phyloP scores from a whole-genome alignment of 2,888 invertebrate species.

The Cartodere bifasciata region DNA sequence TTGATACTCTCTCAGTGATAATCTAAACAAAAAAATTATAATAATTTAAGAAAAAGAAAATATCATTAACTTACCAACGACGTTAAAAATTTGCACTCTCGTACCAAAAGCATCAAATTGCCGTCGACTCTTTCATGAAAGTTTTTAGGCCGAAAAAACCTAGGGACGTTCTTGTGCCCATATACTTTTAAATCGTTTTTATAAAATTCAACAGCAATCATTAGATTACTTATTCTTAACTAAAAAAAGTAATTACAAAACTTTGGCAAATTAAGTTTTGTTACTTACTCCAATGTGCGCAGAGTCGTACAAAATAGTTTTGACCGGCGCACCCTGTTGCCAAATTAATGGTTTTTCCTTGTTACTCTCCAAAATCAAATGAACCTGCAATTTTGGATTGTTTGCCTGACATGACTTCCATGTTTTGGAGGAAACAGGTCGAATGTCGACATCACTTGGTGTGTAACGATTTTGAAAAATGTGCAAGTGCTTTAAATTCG shows the following conservation, averaged over 20 bases:
- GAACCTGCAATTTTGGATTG: conserved; percentile 51
- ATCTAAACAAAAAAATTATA: conserved; percentile 35
- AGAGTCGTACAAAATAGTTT: conserved; percentile 49
- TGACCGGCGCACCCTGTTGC: conserved; percentile 57
- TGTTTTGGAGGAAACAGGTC: conserved; percentile 36
- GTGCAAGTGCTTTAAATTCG: conserved; percentile 51
- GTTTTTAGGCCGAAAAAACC: conserved; percentile 49
- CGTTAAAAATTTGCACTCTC: conserved; percentile 52
- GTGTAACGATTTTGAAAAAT: conserved; percentile 62
- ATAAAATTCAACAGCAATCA: conserved; percentile 49
- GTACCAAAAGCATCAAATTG: conserved; percentile 49
- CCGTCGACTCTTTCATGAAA: conserved; percentile 62
- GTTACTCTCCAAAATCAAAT: conserved; percentile 51
- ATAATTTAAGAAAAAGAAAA: no score
- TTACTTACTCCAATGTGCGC: conserved; percentile 43
- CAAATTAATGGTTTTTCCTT: conserved; percentile 48
- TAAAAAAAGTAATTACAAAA: conserved; percentile 20
- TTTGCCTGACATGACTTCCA: conserved; percentile 40
- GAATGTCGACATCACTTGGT: conserved; percentile 40
- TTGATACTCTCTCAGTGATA: conserved; percentile 64
- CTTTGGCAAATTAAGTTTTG: no score
- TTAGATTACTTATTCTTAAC: conserved; percentile 39
- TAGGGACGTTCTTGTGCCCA: conserved; percentile 54
- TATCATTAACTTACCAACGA: conserved; percentile 57
- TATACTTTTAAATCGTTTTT: conserved; percentile 48